These are phyloP conservation scores for Cephalopholis sonnerati DNA, from an alignment of 2,113 vertebrate species.

Conservation along the genomic window DNA sequence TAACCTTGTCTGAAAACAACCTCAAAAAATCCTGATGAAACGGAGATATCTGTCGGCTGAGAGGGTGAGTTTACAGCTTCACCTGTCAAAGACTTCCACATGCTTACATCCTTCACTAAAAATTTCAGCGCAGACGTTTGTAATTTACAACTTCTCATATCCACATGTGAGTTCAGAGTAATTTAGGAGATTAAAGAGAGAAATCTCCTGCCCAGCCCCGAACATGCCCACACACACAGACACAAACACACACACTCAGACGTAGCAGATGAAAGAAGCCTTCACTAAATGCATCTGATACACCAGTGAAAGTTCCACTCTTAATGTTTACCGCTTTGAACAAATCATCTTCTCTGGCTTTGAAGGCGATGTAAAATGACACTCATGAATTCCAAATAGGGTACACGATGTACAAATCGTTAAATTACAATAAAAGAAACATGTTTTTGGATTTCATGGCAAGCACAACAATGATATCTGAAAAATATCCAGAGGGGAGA, in stretches of 20 bases:
- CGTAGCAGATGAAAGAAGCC: conserved; percentile 68
- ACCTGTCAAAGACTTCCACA: conserved; percentile 56
- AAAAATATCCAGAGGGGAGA: conserved; percentile 70
- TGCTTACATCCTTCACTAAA: conserved; percentile 26
- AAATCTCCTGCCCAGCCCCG: conserved; percentile 42
- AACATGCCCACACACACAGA: conserved; percentile 36
- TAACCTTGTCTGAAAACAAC: conserved; percentile 53
- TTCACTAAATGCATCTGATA: conserved; percentile 59
- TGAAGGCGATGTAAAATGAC: conserved; percentile 55
- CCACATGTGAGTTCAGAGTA: conserved; percentile 61
- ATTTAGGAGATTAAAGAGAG: conserved; percentile 75
- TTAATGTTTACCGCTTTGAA: conserved; percentile 58
- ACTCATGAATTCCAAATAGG: conserved; percentile 54
- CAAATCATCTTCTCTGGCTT: conserved; percentile 48
- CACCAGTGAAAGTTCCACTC: conserved; percentile 40
- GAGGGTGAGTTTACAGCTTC: conserved; percentile 23
- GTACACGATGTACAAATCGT: conserved; percentile 51
- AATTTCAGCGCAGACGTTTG: conserved; percentile 28
- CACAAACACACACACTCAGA: conserved; percentile 23
- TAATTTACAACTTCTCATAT: conserved; percentile 55
- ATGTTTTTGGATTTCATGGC: conserved; percentile 57
- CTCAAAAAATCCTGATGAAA: conserved; percentile 62
- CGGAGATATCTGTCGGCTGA: conserved; percentile 49
- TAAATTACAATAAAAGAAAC: conserved; percentile 56
- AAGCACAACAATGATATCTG: conserved; percentile 43